Conservation (phyloP, 2,888 invertebrate species). For the Temnothorax unifasciatus region DNA sequence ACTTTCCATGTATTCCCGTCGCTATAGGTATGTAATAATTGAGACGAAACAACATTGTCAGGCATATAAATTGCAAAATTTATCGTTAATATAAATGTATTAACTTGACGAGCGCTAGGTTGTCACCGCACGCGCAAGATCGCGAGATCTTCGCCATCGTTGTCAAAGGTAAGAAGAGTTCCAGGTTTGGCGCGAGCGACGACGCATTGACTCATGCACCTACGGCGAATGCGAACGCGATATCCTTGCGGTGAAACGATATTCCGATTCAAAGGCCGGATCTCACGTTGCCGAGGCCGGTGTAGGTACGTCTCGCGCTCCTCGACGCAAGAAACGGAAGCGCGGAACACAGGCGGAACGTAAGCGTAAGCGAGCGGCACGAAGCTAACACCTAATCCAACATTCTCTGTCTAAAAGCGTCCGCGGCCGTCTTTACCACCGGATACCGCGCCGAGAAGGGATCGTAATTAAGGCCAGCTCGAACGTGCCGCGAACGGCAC, state of each 20-base stretch:
- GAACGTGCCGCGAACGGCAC: conserved; percentile 60
- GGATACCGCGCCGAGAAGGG: conserved; percentile 61
- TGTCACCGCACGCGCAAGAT: neutral
- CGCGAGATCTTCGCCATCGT: neutral
- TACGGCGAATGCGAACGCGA: conserved; percentile 27
- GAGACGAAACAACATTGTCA: neutral
- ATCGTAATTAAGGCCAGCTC: conserved; percentile 71
- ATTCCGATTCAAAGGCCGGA: conserved; percentile 59
- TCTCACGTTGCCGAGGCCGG: conserved; percentile 57
- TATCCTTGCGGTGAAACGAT: conserved; percentile 62
- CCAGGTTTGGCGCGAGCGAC: neutral
- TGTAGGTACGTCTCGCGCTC: neutral
- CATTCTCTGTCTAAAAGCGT: conserved; percentile 65
- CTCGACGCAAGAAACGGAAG: conserved; percentile 65
- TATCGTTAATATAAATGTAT: neutral
- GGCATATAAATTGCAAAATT: neutral
- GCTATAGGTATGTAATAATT: neutral
- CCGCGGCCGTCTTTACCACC: conserved; percentile 65
- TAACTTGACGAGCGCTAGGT: neutral
- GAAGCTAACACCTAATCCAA: conserved; percentile 70
- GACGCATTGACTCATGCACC: neutral
- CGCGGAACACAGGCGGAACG: conserved; percentile 41
- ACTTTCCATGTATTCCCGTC: neutral
- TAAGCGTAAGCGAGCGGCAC: conserved; percentile 40
- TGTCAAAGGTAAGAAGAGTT: conserved; percentile 12